Evolutionary conservation across 2,113 vertebrate species (phyloP).

Genomic region (Oreocharis arfaki): DNA sequence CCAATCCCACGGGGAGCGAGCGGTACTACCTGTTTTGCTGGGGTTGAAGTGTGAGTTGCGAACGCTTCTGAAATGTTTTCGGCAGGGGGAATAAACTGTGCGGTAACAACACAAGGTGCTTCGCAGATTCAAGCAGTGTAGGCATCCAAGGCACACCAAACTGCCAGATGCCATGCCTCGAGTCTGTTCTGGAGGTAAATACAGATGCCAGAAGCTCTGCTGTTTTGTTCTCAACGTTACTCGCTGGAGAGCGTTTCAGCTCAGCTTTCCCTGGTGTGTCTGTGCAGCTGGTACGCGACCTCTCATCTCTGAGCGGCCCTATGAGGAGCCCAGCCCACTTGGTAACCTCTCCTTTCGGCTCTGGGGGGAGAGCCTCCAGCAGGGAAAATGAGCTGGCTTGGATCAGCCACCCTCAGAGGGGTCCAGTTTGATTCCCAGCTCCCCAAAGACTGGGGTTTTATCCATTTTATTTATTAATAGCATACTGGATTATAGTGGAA

Average conservation of each 20-base stretch:
- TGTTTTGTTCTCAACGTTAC: background rate
- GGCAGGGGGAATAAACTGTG: background rate
- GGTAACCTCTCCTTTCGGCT: background rate
- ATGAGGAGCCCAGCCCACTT: background rate
- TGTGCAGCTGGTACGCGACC: accelerated
- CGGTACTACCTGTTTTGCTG: background rate
- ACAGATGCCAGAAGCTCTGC: background rate
- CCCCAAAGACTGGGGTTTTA: background rate
- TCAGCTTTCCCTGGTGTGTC: accelerated
- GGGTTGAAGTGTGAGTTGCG: background rate
- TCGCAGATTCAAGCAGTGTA: background rate
- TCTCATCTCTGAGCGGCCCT: background rate
- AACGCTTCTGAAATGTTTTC: background rate
- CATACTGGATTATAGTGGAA: background rate
- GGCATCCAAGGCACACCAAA: background rate
- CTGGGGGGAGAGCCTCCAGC: background rate
- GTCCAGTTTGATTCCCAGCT: accelerated
- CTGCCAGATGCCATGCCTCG: background rate
- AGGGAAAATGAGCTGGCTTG: background rate
- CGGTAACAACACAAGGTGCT: background rate
- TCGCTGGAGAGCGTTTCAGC: background rate
- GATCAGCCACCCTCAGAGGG: background rate
- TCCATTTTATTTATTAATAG: background rate
- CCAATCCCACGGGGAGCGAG: background rate
- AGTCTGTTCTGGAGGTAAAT: background rate